Base-by-base conservation (phyloP, 1,140 invertebrate genomes). In the Brachionus asplanchnoidis region DNA sequence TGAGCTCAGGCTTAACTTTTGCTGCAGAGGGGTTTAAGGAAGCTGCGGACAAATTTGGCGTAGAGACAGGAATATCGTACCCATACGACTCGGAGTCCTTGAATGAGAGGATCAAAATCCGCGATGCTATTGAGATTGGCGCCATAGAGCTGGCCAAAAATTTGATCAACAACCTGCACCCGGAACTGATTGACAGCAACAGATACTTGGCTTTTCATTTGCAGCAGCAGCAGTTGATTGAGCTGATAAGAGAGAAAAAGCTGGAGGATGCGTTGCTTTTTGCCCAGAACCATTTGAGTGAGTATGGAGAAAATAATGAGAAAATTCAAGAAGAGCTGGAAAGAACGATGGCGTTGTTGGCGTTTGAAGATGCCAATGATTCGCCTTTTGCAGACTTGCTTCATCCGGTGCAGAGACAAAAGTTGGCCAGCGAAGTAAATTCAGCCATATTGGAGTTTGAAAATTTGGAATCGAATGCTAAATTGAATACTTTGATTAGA, bases 351-450 rank as follows among this genome's bases (percentile, higher is more conserved):
- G 96, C 97, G 0, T 90, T 99, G 14, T 90, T 99, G 9, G 97
- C 97, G 8, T 99, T 99, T 90, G 97, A 98, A 85, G 95, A 99
- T 87, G 97, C 97, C 0, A 93, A 95, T 86, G 93, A 93, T 75
- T 97, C 95, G 85, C 97, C 97, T 0, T 99, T 98, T 91, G 94
- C 95, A 53, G 96, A 99, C 89, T 91, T 99, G 14, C 90, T 99
- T n/a, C 93, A 95, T 86, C 93, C 94, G 5, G 94, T 95, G 36
- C 95, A 97, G 88, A 92, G 95, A 86, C 95, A 84, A 78, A 87
- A 96, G 94, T 95, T 99, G 87, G 96, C 97, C 12, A 97, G 95
- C 91, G 96, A 98, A 91, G 90, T 99, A 7, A 99, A 99, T 91
- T 95, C 96, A 85, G 95, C 96, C 2, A 97, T 98, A 86, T 90